Evolutionary conservation across 2,797 vertebrate genomes (phyloP).

Genomic region (Prunella strophiata): DNA sequence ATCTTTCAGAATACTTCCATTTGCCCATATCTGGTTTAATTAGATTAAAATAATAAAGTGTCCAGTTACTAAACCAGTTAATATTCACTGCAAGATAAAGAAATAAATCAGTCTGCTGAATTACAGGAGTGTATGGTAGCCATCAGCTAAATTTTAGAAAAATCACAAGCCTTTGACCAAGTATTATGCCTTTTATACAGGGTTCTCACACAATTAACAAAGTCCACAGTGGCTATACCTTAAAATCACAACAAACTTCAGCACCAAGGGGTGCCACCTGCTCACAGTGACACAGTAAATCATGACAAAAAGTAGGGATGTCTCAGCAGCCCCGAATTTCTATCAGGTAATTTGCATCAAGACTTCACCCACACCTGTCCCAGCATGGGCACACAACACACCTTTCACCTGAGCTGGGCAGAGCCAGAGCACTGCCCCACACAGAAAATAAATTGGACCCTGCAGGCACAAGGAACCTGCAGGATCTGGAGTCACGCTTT

Average conservation of each 20-base stretch:
- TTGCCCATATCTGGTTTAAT: neutral
- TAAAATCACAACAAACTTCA: neutral
- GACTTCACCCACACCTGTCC: neutral
- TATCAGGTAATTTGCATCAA: neutral
- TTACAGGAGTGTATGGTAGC: neutral
- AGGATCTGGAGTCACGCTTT: neutral
- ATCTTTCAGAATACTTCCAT: neutral
- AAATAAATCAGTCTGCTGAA: neutral
- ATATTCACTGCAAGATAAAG: neutral
- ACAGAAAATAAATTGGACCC: neutral
- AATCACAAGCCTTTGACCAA: neutral
- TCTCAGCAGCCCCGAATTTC: neutral
- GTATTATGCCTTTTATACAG: neutral
- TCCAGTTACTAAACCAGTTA: neutral
- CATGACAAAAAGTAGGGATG: neutral
- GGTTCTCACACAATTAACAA: neutral
- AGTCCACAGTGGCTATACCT: neutral
- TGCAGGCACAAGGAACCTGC: neutral
- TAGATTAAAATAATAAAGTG: neutral
- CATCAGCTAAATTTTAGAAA: neutral
- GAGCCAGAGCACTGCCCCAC: neutral
- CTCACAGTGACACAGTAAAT: neutral
- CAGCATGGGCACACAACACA: neutral
- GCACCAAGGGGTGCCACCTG: neutral
- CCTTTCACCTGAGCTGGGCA: neutral